These are phyloP conservation scores for Scylla paramamosain DNA, from an alignment of 1,140 invertebrate genomes.

Conservation along the genomic window DNA sequence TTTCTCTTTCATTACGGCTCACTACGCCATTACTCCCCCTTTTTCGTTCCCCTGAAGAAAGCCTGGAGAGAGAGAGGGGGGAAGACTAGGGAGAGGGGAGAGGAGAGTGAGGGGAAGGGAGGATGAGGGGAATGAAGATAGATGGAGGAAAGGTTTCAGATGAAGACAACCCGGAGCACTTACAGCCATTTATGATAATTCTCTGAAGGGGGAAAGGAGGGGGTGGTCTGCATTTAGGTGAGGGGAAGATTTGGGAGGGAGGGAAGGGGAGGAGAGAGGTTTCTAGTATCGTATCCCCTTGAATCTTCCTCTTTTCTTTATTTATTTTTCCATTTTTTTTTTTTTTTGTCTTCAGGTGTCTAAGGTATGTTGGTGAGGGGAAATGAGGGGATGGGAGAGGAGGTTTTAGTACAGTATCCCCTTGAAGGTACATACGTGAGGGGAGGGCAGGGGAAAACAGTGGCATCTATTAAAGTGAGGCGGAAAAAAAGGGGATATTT, in stretches of 20 bases:
- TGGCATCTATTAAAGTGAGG: no score
- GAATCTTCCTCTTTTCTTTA: no score
- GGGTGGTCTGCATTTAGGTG: neutral
- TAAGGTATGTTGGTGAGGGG: no score
- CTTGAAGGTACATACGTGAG: no score
- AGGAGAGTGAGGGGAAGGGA: neutral
- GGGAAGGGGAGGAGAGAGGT: no score
- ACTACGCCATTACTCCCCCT: neutral
- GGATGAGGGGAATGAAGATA: neutral
- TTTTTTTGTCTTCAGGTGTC: no score
- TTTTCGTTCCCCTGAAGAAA: neutral
- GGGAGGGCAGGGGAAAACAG: no score
- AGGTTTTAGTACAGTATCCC: no score
- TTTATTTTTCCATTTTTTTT: no score
- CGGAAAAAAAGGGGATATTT: no score
- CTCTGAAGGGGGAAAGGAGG: neutral
- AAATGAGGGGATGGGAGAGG: no score
- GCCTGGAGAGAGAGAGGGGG: neutral
- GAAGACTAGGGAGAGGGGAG: neutral
- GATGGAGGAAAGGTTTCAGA: neutral
- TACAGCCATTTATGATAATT: slow-evolving; percentile 5
- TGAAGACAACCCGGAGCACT: neutral
- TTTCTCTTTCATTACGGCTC: neutral
- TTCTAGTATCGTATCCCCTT: no score
- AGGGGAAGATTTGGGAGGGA: neutral